These are phyloP conservation scores for Cryptophagus acutangulus DNA, from an alignment of 2,888 invertebrate species.

Conservation along the genomic window DNA sequence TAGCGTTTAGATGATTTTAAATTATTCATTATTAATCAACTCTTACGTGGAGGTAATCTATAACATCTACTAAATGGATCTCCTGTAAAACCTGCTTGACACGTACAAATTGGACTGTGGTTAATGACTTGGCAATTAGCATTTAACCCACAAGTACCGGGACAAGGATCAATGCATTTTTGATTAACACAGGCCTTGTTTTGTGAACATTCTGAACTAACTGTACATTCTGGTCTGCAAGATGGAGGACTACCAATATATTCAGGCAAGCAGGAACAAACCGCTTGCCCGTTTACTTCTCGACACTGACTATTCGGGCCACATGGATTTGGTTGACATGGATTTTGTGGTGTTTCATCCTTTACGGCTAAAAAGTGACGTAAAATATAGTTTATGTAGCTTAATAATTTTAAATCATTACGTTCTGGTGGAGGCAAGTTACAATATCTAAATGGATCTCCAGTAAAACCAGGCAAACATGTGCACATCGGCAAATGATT, in stretches of 20 bases:
- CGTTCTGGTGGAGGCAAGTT: constrained; percentile 30
- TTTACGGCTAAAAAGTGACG: constrained; percentile 20
- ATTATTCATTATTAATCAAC: no score
- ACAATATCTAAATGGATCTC: constrained; percentile 45
- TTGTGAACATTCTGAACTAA: constrained; percentile 69
- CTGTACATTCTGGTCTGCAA: constrained; percentile 73
- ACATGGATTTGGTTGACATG: constrained; percentile 58
- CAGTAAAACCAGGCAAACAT: constrained; percentile 66
- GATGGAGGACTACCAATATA: constrained; percentile 71
- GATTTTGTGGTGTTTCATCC: constrained; percentile 49
- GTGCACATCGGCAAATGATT: constrained; percentile 67
- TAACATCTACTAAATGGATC: constrained; percentile 67
- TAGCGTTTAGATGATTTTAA: not conserved
- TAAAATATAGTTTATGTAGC: no score
- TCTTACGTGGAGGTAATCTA: constrained; percentile 36
- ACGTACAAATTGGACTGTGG: constrained; percentile 75
- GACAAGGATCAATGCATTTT: constrained; percentile 75
- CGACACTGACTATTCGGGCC: constrained; percentile 73
- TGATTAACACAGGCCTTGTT: constrained; percentile 70
- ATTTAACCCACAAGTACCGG: constrained; percentile 63
- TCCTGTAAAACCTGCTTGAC: constrained; percentile 57
- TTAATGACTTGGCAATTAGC: constrained; percentile 69
- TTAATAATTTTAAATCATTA: no score
- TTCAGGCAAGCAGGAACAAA: constrained; percentile 68
- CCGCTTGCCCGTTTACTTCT: constrained; percentile 64